A percentile compares a stretch with the other conserved stretches of the same genome.
These are phyloP conservation scores for Trichogramma pretiosum DNA, from an alignment of 1,140 invertebrate species.

Conservation along the genomic window DNA sequence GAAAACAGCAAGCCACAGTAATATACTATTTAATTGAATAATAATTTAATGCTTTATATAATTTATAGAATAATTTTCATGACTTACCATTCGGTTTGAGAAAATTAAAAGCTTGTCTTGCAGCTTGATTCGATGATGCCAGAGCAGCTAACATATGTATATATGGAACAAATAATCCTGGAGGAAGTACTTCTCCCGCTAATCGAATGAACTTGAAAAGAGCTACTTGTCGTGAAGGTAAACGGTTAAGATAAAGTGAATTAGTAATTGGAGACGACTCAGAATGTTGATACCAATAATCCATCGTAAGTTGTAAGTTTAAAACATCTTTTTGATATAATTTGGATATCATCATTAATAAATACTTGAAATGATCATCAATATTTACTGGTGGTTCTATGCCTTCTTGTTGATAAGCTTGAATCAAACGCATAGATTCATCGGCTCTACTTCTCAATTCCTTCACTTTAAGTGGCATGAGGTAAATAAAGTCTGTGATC, in stretches of 20 bases:
- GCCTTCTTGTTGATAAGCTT: slow-evolving; percentile 73
- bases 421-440: slow-evolving; percentile 75
- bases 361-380: slow-evolving; percentile 73
- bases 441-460: slow-evolving; percentile 77
- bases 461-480: slow-evolving; percentile 86
- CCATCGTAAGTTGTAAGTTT: slow-evolving; percentile 60
- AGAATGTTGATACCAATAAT: slow-evolving; percentile 68
- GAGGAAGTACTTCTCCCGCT: slow-evolving; percentile 78
- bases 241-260: slow-evolving; percentile 32
- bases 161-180: slow-evolving; percentile 78
- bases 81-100: slow-evolving; percentile 61
- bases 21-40: no score
- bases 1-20: no score
- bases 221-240: slow-evolving; percentile 58
- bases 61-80: neutral
- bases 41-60: no score
- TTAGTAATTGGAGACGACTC: slow-evolving; percentile 33
- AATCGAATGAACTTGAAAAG: slow-evolving; percentile 85
- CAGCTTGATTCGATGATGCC: slow-evolving; percentile 61
- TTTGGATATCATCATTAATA: slow-evolving; percentile 68
- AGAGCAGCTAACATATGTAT: slow-evolving; percentile 78
- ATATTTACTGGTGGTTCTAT: slow-evolving; percentile 67
- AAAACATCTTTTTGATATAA: slow-evolving; percentile 70
- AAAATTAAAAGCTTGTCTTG: slow-evolving; percentile 76
- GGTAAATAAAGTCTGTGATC: slow-evolving; percentile 85